Evolutionary conservation across 2,888 invertebrate species (phyloP), one percentile per base, ranked within the genome.

Genomic region (Nomada ferruginata): DNA sequence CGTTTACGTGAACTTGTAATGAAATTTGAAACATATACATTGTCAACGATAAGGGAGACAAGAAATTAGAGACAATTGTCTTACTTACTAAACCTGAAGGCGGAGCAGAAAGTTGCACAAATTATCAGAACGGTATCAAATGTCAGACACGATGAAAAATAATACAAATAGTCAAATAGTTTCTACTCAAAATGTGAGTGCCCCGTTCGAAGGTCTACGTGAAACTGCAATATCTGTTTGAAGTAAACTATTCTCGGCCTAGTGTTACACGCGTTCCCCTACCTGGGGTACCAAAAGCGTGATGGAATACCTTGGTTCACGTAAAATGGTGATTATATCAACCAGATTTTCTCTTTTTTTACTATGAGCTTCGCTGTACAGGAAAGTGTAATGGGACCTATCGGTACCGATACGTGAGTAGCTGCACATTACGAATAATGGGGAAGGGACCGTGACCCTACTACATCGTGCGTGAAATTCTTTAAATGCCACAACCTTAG

Each of bases 181-280:
- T 29, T 18, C 15, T 11, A 15, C n/a, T 44, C 3, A 55, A 26
- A 26, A 18, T 11, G 50, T 36, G 26, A 18, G 61, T 50, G 52
- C 11, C 50, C 65, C 57, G 64, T 4, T 10, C 29, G n/a, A n/a
- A 72, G 70, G 57, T 11, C 69, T 55, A 50, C 4, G 52, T 50
- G 15, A 52, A 78, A 83, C 83, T 78, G 71, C 83, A 73, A 52
- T 69, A 61, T 75, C 85, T 59, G 63, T 23, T 50, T 53, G 68
- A 61, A 76, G 55, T 63, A 60, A 57, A 66, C 20, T 71, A 82
- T 87, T 85, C 74, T 50, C 61, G 29, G 36, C 23, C 36, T 60
- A 47, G 20, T 26, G 47, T 47, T 47, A 13, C 47, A 47, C 15
- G 47, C 15, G 47, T 47, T 47, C 47, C 47, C 47, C 47, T 13